Conservation (phyloP, 2,113 vertebrate genomes). For the Lontra canadensis region DNA sequence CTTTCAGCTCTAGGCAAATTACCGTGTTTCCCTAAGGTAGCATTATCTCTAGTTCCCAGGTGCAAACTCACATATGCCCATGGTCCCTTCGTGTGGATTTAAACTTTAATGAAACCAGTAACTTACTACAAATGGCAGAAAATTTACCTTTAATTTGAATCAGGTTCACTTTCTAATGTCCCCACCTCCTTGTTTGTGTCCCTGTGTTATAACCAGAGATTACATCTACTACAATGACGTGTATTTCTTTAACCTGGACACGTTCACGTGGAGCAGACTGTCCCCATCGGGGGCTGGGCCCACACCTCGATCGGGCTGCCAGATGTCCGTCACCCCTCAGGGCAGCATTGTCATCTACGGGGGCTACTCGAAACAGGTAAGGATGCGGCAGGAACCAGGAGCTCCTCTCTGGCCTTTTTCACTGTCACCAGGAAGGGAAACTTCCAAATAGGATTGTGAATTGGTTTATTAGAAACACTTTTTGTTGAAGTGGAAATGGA, state of each 20-base stretch:
- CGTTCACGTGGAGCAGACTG: conserved; percentile 91
- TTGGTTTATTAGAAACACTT: background rate
- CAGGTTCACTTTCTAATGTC: too few species aligned
- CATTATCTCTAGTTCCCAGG: background rate
- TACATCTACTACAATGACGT: conserved; percentile 97
- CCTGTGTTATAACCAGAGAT: conserved; percentile 85
- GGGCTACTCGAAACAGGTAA: conserved; percentile 96
- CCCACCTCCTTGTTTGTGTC: background rate
- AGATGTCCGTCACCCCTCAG: conserved; percentile 89
- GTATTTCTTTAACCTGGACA: conserved; percentile 93
- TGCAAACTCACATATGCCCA: background rate
- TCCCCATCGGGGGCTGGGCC: conserved; percentile 87
- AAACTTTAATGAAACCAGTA: background rate
- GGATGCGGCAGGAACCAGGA: background rate
- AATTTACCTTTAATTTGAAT: background rate
- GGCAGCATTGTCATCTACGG: conserved; percentile 92
- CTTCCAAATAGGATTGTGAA: accelerated
- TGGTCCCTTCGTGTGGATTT: background rate
- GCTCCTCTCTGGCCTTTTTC: background rate
- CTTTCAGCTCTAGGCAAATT: background rate
- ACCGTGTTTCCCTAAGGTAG: background rate
- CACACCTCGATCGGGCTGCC: conserved; percentile 91
- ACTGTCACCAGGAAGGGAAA: accelerated
- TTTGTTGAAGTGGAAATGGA: background rate
- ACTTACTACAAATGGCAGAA: background rate